Base-by-base conservation (phyloP, 2,113 vertebrate genomes). In the Ascaphus truei region DNA sequence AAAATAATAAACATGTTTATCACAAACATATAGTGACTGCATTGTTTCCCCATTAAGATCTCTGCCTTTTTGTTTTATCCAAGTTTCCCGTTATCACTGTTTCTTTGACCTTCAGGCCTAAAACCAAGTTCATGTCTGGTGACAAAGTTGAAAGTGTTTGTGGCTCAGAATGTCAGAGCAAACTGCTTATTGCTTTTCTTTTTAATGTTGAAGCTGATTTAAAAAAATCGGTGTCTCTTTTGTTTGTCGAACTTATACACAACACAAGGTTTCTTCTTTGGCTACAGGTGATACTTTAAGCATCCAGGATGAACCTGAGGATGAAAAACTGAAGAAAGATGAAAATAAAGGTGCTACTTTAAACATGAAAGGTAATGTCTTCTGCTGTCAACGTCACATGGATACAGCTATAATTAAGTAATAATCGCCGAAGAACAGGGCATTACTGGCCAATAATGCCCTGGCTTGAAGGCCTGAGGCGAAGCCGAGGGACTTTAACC, bases 221-320 rank as follows among this genome's bases (percentile, higher is more conserved):
- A 37, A 87, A 83, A 89, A 82, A 85, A 75, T 51, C 34, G 74
- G 75, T 83, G 75, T 88, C 84, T 81, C 87, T 91, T 88, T 81
- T 88, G 76, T 87, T 89, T 86, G 82, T 91, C 91, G 90, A 93
- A 84, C 80, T 88, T 77, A 87, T 89, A 90, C 89, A 92, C 92
- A 92, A 92, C 89, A 92, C 89, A 85, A 85, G 78, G 80, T 93
- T 84, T 93, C 86, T 92, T 90, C 84, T 94, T 90, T 92, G 83
- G 92, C 91, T 90, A 85, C 86, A 93, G 93, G 89, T 89, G 86
- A 84, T 52, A 65, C 82, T 43, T 59, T 84, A 62, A 84, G 80
- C 18, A 68, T 67, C 53, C 76, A 71, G 76, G 81, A 75, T 37
- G 72, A 74, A 20, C 77, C 76, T 11, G 75, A 80, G 15, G 80